A percentile compares a stretch with the other conserved stretches of the same genome.
phyloP scores from a whole-genome alignment of 2,113 vertebrate genomes.

The Equus quagga region DNA sequence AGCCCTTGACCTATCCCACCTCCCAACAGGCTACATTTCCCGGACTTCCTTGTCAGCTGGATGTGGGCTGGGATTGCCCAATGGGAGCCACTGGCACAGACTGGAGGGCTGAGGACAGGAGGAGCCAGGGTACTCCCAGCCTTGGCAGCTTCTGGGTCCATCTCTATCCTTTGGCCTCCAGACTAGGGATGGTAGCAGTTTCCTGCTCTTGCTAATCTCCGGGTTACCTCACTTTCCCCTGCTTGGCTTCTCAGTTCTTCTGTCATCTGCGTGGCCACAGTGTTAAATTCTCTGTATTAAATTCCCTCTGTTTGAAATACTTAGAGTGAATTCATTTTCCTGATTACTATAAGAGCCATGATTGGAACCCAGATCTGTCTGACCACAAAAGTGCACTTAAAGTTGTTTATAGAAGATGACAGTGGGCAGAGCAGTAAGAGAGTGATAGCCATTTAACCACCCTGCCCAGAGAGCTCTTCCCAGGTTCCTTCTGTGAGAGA shows the following conservation, averaged over 20 bases:
- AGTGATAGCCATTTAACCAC: not conserved
- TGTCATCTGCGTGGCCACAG: not conserved
- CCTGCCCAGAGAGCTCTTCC: not conserved
- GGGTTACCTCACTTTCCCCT: not conserved
- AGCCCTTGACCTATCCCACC: no score
- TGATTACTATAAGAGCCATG: not conserved
- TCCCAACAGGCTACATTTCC: not conserved
- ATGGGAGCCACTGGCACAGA: not conserved
- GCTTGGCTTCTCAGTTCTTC: not conserved
- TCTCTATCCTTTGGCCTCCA: not conserved
- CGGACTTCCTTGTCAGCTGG: not conserved
- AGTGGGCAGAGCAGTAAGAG: not conserved
- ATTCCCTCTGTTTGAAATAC: constrained; percentile 31
- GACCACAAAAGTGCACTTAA: constrained; percentile 26
- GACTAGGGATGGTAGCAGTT: not conserved
- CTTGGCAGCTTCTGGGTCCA: not conserved
- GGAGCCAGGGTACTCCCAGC: not conserved
- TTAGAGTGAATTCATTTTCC: constrained; percentile 47
- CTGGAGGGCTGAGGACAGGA: not conserved
- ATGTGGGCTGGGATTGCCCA: not conserved
- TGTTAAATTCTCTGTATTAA: constrained; percentile 34
- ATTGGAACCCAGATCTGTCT: constrained; percentile 34
- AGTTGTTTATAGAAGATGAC: not conserved
- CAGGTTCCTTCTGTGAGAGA: constrained; percentile 15
- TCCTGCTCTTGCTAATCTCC: constrained; percentile 12